Percentiles rank a stretch among this genome's conserved stretches.
Conservation (phyloP, 2,797 vertebrate genomes). For the Strix occidentalis region DNA sequence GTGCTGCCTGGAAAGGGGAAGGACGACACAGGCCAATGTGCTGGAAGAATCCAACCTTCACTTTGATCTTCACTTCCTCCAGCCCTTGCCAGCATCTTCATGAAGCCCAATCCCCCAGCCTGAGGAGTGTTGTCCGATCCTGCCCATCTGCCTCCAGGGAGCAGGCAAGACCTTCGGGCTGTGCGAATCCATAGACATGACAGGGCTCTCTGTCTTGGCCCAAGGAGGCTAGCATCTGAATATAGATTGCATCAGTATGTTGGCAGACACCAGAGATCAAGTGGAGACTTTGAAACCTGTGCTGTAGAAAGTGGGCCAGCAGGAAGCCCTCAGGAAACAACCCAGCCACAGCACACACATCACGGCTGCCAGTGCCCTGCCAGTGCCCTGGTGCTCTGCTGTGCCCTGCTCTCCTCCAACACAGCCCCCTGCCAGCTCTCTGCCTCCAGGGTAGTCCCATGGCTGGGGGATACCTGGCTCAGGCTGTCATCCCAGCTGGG, state of each 20-base stretch:
- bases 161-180: not conserved
- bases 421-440: not conserved
- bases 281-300: not conserved
- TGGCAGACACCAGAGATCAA: not conserved
- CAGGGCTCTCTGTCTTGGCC: not conserved
- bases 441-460: not conserved
- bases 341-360: not conserved
- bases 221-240: not conserved
- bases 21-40: not conserved
- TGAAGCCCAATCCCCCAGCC: not conserved
- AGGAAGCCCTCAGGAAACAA: not conserved
- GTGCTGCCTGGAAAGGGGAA: not conserved
- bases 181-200: fast-evolving
- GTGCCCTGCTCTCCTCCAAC: not conserved
- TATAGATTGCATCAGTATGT: not conserved
- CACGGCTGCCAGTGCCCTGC: not conserved
- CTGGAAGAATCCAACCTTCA: not conserved
- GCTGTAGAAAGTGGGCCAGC: not conserved
- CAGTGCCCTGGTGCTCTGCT: fast-evolving
- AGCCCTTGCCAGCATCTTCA: not conserved
- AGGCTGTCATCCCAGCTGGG: not conserved
- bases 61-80: not conserved
- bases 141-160: not conserved
- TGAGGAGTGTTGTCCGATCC: fast-evolving
- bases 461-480: not conserved